A percentile compares a stretch with the other conserved stretches of the same genome.
phyloP scores from a whole-genome alignment of 2,113 vertebrate genomes.

The Amia ocellicauda region DNA sequence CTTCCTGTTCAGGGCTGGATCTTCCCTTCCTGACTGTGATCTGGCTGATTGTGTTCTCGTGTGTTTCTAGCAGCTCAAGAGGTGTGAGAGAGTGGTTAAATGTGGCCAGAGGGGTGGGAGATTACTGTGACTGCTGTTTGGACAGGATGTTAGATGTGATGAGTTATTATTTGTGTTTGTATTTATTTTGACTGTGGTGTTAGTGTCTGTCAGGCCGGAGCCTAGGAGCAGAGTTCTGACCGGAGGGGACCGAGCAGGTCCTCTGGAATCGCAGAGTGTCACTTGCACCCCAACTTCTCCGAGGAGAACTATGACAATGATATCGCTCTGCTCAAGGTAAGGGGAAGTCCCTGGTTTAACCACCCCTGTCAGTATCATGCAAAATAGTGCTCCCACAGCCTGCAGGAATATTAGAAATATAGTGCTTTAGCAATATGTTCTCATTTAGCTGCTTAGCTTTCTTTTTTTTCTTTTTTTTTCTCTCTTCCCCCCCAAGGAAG shows the following conservation, averaged over 20 bases:
- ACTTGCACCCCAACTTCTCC: constrained; percentile 56
- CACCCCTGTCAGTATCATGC: background rate
- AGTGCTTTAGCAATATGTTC: background rate
- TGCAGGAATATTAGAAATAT: background rate
- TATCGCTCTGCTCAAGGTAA: constrained; percentile 66
- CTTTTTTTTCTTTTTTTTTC: too few species aligned
- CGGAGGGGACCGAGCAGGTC: constrained; percentile 57
- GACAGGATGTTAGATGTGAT: too few species aligned
- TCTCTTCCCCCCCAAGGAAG: background rate
- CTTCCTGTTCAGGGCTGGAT: too few species aligned
- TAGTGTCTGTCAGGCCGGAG: too few species aligned
- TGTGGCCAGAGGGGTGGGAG: too few species aligned
- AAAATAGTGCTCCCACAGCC: background rate
- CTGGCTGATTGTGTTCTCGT: background rate
- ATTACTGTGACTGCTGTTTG: too few species aligned
- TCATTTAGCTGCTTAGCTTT: too few species aligned
- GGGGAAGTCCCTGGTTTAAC: background rate
- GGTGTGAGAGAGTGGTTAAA: too few species aligned
- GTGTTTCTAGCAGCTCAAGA: background rate
- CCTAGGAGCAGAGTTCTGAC: constrained; percentile 33
- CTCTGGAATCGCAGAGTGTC: constrained; percentile 48
- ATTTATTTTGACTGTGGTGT: too few species aligned
- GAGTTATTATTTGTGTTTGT: too few species aligned
- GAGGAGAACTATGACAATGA: constrained; percentile 55
- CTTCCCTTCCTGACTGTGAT: too few species aligned